Percentiles rank a stretch among this genome's conserved stretches.
phyloP scores from a whole-genome alignment of 30 jellyfish, hydroid and myxozoan species.

The Nemopilema nomurai region DNA sequence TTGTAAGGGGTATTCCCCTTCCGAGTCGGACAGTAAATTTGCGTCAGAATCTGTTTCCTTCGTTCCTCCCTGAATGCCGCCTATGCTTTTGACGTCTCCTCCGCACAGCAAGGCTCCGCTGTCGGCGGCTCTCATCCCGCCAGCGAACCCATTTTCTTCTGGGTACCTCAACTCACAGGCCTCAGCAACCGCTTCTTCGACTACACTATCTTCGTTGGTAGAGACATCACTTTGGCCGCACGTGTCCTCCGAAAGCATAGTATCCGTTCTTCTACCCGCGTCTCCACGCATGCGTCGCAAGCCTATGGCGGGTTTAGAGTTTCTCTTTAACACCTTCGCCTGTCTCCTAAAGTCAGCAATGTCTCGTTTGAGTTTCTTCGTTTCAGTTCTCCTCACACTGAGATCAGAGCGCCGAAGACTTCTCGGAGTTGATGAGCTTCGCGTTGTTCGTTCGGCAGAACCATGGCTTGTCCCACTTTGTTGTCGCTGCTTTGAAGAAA shows the following conservation, averaged over 20 bases:
- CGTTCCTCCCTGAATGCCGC: too few species aligned
- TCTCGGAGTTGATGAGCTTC: constrained; percentile 62
- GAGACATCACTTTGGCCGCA: not conserved
- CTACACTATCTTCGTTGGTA: not conserved
- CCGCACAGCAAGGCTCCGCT: not conserved
- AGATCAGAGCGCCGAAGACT: constrained; percentile 40
- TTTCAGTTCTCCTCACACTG: constrained; percentile 50
- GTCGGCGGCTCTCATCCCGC: too few species aligned
- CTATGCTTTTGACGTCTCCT: not conserved
- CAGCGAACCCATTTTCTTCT: not conserved
- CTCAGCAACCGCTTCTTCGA: not conserved
- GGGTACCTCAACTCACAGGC: not conserved
- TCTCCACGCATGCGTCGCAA: constrained; percentile 6
- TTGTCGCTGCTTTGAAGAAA: constrained; percentile 38
- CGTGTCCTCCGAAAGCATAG: not conserved
- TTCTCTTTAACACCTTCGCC: constrained; percentile 9
- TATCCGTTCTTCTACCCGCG: not conserved
- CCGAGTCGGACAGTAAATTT: not conserved
- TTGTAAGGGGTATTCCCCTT: not conserved
- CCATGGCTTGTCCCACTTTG: constrained; percentile 19
- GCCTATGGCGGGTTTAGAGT: not conserved
- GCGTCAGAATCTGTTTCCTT: not conserved
- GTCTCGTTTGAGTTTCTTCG: constrained; percentile 44
- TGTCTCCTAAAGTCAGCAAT: constrained; percentile 40
- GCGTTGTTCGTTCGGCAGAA: constrained; percentile 47